A percentile compares a stretch with the other conserved stretches of the same genome.
Evolutionary conservation across 2,888 invertebrate species (phyloP).

Genomic region (Lasioglossum vierecki): DNA sequence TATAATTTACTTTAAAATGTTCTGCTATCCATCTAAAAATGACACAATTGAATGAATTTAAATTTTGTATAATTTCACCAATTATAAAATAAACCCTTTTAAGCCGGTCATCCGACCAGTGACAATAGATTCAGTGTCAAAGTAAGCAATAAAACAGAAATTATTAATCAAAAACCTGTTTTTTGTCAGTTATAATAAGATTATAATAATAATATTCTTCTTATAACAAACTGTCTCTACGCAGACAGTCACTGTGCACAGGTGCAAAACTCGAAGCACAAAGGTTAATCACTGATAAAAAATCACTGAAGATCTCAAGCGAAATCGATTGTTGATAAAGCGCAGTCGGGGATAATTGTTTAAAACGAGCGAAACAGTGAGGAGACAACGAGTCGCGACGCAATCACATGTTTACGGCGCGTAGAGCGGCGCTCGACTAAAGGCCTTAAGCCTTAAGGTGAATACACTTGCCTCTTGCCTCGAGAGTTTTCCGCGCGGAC

Average conservation of each 20-base stretch:
- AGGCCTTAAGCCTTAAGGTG: slow-evolving; percentile 79
- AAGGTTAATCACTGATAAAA: background rate
- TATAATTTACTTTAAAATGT: background rate
- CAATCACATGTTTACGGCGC: slow-evolving; percentile 70
- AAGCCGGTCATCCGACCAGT: background rate
- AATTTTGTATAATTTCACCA: background rate
- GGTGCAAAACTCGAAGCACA: background rate
- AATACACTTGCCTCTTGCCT: slow-evolving; percentile 71
- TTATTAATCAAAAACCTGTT: background rate
- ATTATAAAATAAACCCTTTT: background rate
- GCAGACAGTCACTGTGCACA: background rate
- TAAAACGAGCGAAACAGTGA: background rate
- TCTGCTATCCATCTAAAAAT: background rate
- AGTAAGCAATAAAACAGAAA: background rate
- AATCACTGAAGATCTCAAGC: background rate
- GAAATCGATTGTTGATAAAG: background rate
- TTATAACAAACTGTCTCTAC: no score
- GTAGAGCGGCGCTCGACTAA: slow-evolving; percentile 79
- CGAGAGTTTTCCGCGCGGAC: slow-evolving; percentile 73
- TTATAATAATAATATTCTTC: no score
- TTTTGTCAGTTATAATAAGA: no score
- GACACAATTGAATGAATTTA: background rate
- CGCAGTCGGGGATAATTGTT: background rate
- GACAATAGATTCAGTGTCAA: background rate
- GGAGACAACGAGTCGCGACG: slow-evolving; percentile 21